These are phyloP conservation scores for Epinephelus moara DNA, from an alignment of 2,113 vertebrate genomes.

Conservation along the genomic window DNA sequence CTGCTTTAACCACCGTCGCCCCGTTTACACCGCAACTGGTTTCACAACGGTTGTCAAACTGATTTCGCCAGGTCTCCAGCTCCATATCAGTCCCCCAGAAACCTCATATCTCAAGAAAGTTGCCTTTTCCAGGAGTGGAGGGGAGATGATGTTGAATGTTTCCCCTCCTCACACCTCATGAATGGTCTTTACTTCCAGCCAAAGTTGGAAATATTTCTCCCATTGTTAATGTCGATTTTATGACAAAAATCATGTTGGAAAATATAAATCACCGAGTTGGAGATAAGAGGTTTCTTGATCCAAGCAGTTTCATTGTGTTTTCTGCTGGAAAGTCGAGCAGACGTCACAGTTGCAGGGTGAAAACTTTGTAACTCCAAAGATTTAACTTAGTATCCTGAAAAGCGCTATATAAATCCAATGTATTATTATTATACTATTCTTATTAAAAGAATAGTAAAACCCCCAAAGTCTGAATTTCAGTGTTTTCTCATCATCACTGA, in stretches of 20 bases:
- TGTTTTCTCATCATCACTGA: neutral
- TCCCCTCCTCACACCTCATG: neutral
- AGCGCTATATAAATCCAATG: no score
- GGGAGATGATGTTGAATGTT: neutral
- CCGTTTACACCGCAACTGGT: conserved; percentile 68
- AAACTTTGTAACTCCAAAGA: conserved; percentile 39
- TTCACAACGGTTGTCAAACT: conserved; percentile 36
- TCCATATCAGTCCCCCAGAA: conserved; percentile 59
- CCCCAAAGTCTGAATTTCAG: neutral
- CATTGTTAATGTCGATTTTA: neutral
- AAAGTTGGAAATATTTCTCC: neutral
- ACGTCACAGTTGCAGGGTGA: neutral
- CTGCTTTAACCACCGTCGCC: conserved; percentile 59
- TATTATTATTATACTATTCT: no score
- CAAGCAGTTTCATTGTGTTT: conserved; percentile 22
- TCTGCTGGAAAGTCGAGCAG: conserved; percentile 13
- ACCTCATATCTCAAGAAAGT: conserved; percentile 52
- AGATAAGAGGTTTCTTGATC: conserved; percentile 46
- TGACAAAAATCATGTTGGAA: neutral
- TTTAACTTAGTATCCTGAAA: neutral
- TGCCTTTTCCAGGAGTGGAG: conserved; percentile 48
- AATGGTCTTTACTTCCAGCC: neutral
- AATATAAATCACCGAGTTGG: neutral
- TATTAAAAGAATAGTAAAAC: neutral
- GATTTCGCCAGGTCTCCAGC: conserved; percentile 17